Conservation (phyloP, 2,113 vertebrate genomes). For the Rynchops niger region DNA sequence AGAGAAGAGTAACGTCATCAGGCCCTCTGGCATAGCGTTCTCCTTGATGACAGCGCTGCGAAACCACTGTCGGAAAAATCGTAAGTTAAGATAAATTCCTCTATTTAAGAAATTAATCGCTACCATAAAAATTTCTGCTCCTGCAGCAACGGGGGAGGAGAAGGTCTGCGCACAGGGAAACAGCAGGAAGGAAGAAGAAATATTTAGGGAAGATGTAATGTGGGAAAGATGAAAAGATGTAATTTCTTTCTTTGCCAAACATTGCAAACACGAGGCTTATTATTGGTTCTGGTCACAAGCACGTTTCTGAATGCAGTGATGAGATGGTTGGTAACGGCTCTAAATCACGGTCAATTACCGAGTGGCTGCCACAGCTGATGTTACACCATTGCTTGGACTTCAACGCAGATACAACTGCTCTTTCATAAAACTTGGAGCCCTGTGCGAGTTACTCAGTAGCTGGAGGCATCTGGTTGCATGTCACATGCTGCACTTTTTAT, state of each 20-base stretch:
- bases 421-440: background rate
- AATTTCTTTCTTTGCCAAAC: background rate
- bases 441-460: background rate
- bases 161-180: background rate
- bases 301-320: background rate
- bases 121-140: background rate
- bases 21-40: constrained; percentile 85
- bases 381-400: background rate
- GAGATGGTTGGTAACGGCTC: background rate
- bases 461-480: background rate
- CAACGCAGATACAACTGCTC: background rate
- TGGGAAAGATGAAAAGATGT: background rate
- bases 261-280: background rate
- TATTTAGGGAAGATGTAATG: background rate
- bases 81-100: background rate
- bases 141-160: background rate
- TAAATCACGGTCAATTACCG: background rate
- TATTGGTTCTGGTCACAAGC: background rate
- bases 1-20: constrained; percentile 91
- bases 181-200: background rate
- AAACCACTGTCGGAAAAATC: constrained; percentile 84
- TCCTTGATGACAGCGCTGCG: constrained; percentile 90
- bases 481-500: background rate
- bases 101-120: rapidly evolving
- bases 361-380: background rate